phyloP scores from a whole-genome alignment of 2,888 invertebrate genomes.

The Torymus tubicola region DNA sequence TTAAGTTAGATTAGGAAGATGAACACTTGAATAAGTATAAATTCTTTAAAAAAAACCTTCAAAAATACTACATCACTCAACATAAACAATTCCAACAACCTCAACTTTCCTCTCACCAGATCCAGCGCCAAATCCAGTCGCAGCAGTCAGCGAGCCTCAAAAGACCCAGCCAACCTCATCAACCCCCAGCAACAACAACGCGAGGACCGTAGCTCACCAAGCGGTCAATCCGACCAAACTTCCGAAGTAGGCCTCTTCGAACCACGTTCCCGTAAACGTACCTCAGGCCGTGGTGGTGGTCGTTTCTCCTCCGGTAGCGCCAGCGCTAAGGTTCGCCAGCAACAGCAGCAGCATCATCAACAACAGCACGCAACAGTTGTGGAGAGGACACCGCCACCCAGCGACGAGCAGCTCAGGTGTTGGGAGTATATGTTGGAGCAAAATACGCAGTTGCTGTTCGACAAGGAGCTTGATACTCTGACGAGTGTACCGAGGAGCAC shows the following conservation, averaged over 20 bases:
- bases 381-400: constrained; percentile 73
- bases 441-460: constrained; percentile 91
- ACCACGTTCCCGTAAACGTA: constrained; percentile 67
- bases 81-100: too few relatives aligned
- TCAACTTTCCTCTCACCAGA: neutral
- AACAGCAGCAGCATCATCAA: constrained; percentile 51
- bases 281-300: constrained; percentile 59
- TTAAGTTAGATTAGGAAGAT: too few relatives aligned
- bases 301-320: constrained; percentile 70
- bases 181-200: constrained; percentile 53
- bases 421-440: constrained; percentile 96
- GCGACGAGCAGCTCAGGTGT: constrained; percentile 93
- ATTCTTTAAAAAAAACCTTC: too few relatives aligned
- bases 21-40: too few relatives aligned
- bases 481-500: constrained; percentile 72
- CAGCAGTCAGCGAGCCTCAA: constrained; percentile 26
- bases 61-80: too few relatives aligned
- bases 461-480: constrained; percentile 90
- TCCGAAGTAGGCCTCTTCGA: constrained; percentile 67
- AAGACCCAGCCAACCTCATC: too few relatives aligned
- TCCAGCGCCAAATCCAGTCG: constrained; percentile 55
- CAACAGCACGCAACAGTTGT: constrained; percentile 8
- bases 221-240: constrained; percentile 89
- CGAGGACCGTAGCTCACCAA: constrained; percentile 89
- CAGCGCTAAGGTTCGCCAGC: constrained; percentile 46